phyloP scores from a whole-genome alignment of 1,140 invertebrate species.

The Panonychus citri region DNA sequence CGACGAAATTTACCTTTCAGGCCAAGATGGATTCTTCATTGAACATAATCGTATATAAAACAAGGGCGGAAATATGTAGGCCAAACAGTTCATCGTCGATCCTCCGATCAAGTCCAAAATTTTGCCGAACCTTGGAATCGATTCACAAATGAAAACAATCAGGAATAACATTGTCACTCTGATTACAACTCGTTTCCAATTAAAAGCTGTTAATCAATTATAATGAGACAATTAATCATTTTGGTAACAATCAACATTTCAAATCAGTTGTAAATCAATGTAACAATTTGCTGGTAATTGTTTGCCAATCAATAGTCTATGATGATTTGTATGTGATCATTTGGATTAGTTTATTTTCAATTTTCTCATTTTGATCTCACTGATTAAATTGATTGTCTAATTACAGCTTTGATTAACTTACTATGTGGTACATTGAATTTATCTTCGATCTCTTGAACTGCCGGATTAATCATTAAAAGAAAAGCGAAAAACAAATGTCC shows the following conservation, averaged over 20 bases:
- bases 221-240: no score
- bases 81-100: constrained; percentile 53
- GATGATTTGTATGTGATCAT: no score
- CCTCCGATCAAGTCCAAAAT: constrained; percentile 70
- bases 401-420: constrained; percentile 26
- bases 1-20: constrained; percentile 12
- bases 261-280: no score
- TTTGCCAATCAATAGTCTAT: no score
- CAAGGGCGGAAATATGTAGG: constrained; percentile 57
- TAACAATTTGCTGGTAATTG: no score
- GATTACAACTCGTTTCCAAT: constrained; percentile 41
- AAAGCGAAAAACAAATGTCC: constrained; percentile 34
- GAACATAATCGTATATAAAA: constrained; percentile 40
- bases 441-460: constrained; percentile 40
- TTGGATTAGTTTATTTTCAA: no score
- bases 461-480: constrained; percentile 36
- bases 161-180: constrained; percentile 43
- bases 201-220: constrained; percentile 37
- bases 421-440: constrained; percentile 34
- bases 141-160: constrained; percentile 50
- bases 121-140: constrained; percentile 62
- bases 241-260: no score
- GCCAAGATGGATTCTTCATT: constrained; percentile 13
- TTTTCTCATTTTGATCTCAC: no score
- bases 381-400: not conserved